Base-by-base conservation (phyloP, 2,113 vertebrate species). In the Tyrannus savana region DNA sequence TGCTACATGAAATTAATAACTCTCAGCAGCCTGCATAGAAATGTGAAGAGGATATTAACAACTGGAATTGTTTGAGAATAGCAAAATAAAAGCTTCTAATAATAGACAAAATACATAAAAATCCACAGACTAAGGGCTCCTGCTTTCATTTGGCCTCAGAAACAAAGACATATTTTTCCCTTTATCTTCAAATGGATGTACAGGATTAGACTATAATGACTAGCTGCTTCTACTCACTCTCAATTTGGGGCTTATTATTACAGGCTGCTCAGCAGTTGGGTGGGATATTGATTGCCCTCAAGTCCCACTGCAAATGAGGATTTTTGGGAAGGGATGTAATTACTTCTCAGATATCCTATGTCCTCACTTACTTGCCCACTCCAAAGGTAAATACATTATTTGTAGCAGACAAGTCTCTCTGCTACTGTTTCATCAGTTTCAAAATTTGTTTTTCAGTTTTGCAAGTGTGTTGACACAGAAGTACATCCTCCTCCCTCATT, bases 41-140 rank as follows among this genome's bases (percentile, higher is more conserved):
- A 93, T 78, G 35, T 37, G 80, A 84, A 92, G 30, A 90, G 31
- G 76, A 52, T 80, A 89, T 80, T 96, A 94, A 68, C 30, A 84
- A 73, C 23, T 60, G 46, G 68, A 92, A 93, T 81, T 80, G 46
- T 37, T 71, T 53, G 10, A 71, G 8, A 78, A 87, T 6, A 85
- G n/a, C 31, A 86, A 92, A 95, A 60, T 0, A 0, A 58, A 92
- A 87, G 42, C 39, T 90, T 77, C 79, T 84, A 79, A 75, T 69
- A 88, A 79, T 2, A 88, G 42, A 56, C 7, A 88, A 90, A 87
- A 90, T 41, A 53, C 13, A 18, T 30, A 85, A 63, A 14, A 84
- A 47, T 8, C 10, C 63, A 75, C 0, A 74, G 71, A 60, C 28
- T 66, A 35, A 50, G n/a, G 39, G 27, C 2, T 66, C 31, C 9